Base-by-base conservation (phyloP, 1,140 invertebrate species). In the Drosophila quadrilineata region DNA sequence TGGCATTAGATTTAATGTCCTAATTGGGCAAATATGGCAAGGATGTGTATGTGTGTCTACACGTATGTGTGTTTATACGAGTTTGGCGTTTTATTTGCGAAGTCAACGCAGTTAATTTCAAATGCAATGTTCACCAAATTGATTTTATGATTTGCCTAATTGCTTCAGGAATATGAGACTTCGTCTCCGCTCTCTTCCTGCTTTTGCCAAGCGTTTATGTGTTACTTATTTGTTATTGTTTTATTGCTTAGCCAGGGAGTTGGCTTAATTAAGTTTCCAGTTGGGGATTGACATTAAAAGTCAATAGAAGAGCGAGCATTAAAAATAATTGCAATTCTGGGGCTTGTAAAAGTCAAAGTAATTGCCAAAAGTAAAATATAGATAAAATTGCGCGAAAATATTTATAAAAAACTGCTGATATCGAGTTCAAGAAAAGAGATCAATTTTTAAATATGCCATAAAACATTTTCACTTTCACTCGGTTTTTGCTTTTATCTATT, bases 1-100 rank as follows among this genome's bases (percentile, higher is more conserved):
- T 85, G 79, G 79, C 70, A 85, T 85, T 85, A 85, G 62, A 71
- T 79, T 85, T 85, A 85, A 85, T 85, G 79, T 63, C 74, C 70
- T 85, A 85, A 84, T 84, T 77, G 74, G 60, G 53, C 58, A 72
- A 66, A 75, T 75, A 64, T 58, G 35, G 33, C 56, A 24, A 16
- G 31, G 26, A 46, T 67, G 31, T 45, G 28, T 2, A 41, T 29
- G 43, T 50, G 53, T 54, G 57, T 56, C 33, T 22, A 19, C n/a
- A n/a, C n/a, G n/a, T 38, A 19, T 36, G 31, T 54, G 12, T 41
- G 21, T 21, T 29, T 50, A 54, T 57, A 45, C 28, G 17, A 64
- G 53, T 67, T 73, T 84, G 31, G 28, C 24, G 54, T 82, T 82
- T 69, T 76, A 70, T 76, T 84, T 84, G 77, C 70, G 33, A 66